Evolutionary conservation across 2,797 vertebrate genomes (phyloP), one percentile per base, ranked within the genome.

Genomic region (Sebastes kiyomatsui): DNA sequence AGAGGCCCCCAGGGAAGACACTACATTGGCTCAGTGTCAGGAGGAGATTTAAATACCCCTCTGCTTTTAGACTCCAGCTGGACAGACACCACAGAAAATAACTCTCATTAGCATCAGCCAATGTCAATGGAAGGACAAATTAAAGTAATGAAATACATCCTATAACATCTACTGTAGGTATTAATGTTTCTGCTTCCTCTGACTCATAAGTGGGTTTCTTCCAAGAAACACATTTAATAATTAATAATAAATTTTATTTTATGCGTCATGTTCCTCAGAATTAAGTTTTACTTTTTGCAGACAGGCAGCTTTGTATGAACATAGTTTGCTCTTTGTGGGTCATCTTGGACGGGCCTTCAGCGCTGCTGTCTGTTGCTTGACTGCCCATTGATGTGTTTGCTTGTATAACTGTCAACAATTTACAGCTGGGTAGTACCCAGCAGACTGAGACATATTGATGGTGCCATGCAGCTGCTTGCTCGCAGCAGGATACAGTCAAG

Each of bases 1-100:
- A 20, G 55, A 68, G 72, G 22, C 75, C 90, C 79, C 75, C 32
- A 7, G 92, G 86, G 89, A 89, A 67, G 18, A 16, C 81, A 67
- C 82, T 88, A 71, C 68, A 87, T 85, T 88, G 92, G 91, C 91
- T 88, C 81, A 2, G 61, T 80, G 87, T 93, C 90, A 89, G 88
- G 84, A 83, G 80, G 82, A 88, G 91, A 88, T 94, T 94, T 92
- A 92, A 93, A 93, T 90, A 93, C 87, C 86, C 86, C 83, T 92
- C 90, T 84, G 87, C 89, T 89, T 93, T 93, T 89, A 92, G 92
- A 89, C 88, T 92, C 90, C 93, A 92, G 90, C 91, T 92, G 91
- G 90, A 94, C 79, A 84, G 89, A 85, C 83, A 80, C 81, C 82
- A 88, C 84, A 77, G 87, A 92, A 92, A 94, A 93, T 86, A 90